A percentile compares a stretch with the other conserved stretches of the same genome.
Conservation (phyloP, 1,140 invertebrate genomes). For the Zaprionus vittiger region DNA sequence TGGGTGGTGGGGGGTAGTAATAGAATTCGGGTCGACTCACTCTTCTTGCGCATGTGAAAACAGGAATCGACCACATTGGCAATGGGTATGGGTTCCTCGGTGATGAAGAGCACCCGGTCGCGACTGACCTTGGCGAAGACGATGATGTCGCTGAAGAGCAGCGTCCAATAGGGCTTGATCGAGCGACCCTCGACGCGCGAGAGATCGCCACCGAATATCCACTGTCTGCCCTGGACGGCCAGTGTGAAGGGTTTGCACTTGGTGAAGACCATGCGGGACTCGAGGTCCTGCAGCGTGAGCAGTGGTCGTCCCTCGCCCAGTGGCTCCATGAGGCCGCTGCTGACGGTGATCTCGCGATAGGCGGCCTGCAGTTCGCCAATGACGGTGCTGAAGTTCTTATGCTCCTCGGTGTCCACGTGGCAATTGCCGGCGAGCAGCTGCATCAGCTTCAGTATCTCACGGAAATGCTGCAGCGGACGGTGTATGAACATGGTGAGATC, state of each 20-base stretch:
- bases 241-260: slow-evolving; percentile 94
- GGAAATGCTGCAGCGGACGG: slow-evolving; percentile 91
- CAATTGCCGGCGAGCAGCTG: slow-evolving; percentile 83
- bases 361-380: slow-evolving; percentile 85
- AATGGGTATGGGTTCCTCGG: slow-evolving; percentile 92
- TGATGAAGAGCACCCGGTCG: slow-evolving; percentile 93
- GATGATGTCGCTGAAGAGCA: slow-evolving; percentile 92
- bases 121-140: slow-evolving; percentile 93
- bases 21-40: slow-evolving; percentile 81
- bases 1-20: neutral
- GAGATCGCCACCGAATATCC: slow-evolving; percentile 94
- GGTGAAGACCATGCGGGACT: slow-evolving; percentile 93
- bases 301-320: slow-evolving; percentile 91
- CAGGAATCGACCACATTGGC: slow-evolving; percentile 91
- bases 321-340: slow-evolving; percentile 92
- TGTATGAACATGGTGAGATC: slow-evolving; percentile 92
- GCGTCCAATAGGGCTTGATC: slow-evolving; percentile 92
- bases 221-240: slow-evolving; percentile 91
- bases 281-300: slow-evolving; percentile 91
- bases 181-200: slow-evolving; percentile 92
- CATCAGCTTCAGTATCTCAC: slow-evolving; percentile 86
- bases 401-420: slow-evolving; percentile 82
- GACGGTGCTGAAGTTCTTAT: slow-evolving; percentile 83
- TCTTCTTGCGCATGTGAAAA: slow-evolving; percentile 93
- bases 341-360: slow-evolving; percentile 92